These are phyloP conservation scores for Lytechinus pictus DNA, from an alignment of 35 echinoderm and acorn worm species.

Conservation along the genomic window DNA sequence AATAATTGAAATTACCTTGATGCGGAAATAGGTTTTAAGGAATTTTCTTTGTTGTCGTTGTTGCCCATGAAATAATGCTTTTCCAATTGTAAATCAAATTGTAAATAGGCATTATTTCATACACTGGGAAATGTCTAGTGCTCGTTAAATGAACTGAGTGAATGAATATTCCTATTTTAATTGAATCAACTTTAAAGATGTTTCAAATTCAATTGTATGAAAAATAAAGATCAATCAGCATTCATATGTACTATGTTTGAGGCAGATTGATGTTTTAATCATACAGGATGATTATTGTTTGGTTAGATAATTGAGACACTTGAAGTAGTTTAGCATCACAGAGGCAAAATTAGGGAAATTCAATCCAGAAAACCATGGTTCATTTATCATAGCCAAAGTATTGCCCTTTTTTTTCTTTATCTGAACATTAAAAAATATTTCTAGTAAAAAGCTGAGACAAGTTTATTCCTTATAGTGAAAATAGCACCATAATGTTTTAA, in stretches of 20 bases:
- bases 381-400: too few relatives aligned
- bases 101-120: not conserved
- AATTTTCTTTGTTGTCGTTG: not conserved
- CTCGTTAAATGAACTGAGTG: not conserved
- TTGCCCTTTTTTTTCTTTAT: too few relatives aligned
- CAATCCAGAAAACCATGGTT: too few relatives aligned
- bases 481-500: too few relatives aligned
- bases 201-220: not conserved
- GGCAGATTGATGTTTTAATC: not conserved
- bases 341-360: not conserved
- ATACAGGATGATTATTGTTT: not conserved
- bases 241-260: not conserved
- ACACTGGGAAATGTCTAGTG: not conserved
- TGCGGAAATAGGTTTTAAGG: not conserved
- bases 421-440: too few relatives aligned
- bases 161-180: not conserved
- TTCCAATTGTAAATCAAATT: not conserved
- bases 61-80: not conserved
- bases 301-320: not conserved
- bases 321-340: not conserved
- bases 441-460: too few relatives aligned
- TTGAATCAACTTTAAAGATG: not conserved
- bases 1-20: constrained; percentile 16
- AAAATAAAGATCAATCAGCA: not conserved
- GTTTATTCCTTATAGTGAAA: too few relatives aligned